A percentile compares a stretch with the other conserved stretches of the same genome.
These are phyloP conservation scores for Phyllotreta striolata DNA, from an alignment of 2,888 invertebrate genomes.

Conservation along the genomic window DNA sequence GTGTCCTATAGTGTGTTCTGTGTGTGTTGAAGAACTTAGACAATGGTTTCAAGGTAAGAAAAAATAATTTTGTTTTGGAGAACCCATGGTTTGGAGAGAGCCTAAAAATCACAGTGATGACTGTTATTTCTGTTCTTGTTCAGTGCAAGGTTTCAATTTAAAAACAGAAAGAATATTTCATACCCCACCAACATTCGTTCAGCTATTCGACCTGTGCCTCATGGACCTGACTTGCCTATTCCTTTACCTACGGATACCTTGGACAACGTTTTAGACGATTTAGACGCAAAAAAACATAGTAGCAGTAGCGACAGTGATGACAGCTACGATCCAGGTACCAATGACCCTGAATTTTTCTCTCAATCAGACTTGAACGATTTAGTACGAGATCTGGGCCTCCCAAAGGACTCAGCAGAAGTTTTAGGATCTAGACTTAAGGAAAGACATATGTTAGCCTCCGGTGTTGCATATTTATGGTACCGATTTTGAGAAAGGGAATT, in stretches of 20 bases:
- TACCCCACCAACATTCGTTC: conserved; percentile 13
- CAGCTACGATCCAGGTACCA: conserved; percentile 3
- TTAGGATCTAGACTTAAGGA: conserved; percentile 18
- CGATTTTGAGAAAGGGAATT: conserved; percentile 12
- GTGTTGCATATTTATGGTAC: conserved; percentile 13
- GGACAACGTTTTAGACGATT: conserved; percentile 8
- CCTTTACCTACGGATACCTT: conserved; percentile 15
- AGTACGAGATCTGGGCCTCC: conserved; percentile 16
- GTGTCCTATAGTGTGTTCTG: conserved; percentile 11
- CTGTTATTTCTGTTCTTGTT: conserved; percentile 8
- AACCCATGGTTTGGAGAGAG: no score
- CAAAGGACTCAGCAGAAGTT: conserved; percentile 14
- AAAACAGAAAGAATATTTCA: conserved; percentile 20
- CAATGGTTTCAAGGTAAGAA: conserved; percentile 12
- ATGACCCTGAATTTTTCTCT: conserved; percentile 11
- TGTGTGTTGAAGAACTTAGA: conserved; percentile 1
- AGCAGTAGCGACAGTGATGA: conserved; percentile 3
- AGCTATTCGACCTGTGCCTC: conserved; percentile 12
- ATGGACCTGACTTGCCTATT: conserved; percentile 16
- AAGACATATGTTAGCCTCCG: conserved; percentile 11
- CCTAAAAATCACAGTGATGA: conserved; percentile 2
- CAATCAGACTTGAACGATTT: conserved; percentile 23
- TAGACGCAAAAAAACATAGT: conserved; percentile 5
- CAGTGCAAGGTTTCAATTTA: neutral
- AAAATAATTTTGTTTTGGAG: no score